phyloP scores from a whole-genome alignment of 1,140 invertebrate species.

The Caenorhabditis tropicalis region DNA sequence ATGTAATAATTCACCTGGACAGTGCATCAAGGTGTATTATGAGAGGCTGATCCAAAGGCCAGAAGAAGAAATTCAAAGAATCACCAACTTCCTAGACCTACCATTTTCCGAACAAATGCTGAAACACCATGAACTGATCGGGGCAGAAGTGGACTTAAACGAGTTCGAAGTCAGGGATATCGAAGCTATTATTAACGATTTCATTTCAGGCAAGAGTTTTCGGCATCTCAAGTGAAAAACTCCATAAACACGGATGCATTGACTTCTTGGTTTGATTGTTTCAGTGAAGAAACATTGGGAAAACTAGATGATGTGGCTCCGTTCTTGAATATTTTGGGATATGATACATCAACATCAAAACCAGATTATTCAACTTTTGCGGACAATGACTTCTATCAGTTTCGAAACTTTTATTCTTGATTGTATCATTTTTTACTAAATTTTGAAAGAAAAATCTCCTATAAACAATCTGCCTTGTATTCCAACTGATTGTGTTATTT shows the following conservation, averaged over 20 bases:
- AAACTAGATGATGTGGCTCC: not conserved
- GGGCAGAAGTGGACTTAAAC: not conserved
- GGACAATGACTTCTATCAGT: constrained; percentile 4
- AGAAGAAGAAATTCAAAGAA: constrained; percentile 24
- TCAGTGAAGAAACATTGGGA: not conserved
- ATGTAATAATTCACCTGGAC: constrained; percentile 26
- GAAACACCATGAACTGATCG: constrained; percentile 43
- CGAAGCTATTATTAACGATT: too few species aligned
- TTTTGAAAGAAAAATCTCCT: too few species aligned
- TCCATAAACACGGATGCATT: not conserved
- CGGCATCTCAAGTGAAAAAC: not conserved
- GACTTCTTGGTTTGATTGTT: constrained; percentile 22
- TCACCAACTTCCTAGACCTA: constrained; percentile 40
- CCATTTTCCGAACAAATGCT: constrained; percentile 32
- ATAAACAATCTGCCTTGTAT: too few species aligned
- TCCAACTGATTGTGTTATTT: too few species aligned
- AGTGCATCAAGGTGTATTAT: constrained; percentile 46
- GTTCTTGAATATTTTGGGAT: not conserved
- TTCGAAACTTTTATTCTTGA: not conserved
- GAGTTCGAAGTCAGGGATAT: not conserved
- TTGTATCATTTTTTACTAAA: not conserved
- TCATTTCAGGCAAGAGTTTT: constrained; percentile 12
- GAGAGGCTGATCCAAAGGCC: constrained; percentile 46
- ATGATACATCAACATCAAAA: not conserved
- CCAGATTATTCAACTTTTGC: constrained; percentile 8